Percentiles rank a stretch among this genome's conserved stretches.
phyloP scores from a whole-genome alignment of 2,888 invertebrate genomes.

The Monochamus alternatus region DNA sequence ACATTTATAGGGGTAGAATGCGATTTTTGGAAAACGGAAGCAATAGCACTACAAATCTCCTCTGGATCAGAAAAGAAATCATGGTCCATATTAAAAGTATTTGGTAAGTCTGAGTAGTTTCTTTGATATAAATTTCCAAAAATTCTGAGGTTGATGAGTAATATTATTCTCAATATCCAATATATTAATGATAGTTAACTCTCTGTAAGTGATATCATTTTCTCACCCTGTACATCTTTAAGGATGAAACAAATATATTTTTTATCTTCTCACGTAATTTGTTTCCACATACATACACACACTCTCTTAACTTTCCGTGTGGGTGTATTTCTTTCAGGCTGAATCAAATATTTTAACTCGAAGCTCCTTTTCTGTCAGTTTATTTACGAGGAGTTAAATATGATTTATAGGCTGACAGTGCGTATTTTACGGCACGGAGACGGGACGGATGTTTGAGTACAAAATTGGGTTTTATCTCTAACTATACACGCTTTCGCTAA shows the following conservation, averaged over 20 bases:
- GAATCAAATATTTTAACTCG: slow-evolving; percentile 21
- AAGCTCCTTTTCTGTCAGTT: slow-evolving; percentile 24
- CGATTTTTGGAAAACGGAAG: too few species aligned
- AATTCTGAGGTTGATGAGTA: too few species aligned
- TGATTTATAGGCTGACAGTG: slow-evolving; percentile 30
- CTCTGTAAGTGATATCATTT: too few species aligned
- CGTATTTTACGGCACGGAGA: slow-evolving; percentile 14
- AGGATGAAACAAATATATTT: slow-evolving; percentile 1
- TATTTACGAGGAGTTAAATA: slow-evolving; percentile 29
- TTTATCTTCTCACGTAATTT: neutral
- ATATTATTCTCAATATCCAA: too few species aligned
- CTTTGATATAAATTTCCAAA: too few species aligned
- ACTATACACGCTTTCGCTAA: slow-evolving; percentile 12
- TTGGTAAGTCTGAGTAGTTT: too few species aligned
- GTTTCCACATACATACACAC: neutral
- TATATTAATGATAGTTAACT: too few species aligned
- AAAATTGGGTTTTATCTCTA: slow-evolving; percentile 29
- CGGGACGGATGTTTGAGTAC: slow-evolving; percentile 22
- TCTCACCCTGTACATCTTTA: neutral
- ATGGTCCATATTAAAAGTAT: too few species aligned
- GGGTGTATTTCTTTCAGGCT: slow-evolving; percentile 10
- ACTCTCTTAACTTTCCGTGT: neutral
- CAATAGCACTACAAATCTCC: too few species aligned
- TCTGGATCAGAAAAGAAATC: too few species aligned
- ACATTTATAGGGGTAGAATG: too few species aligned